phyloP scores from a whole-genome alignment of 2,797 vertebrate genomes.

The Arnoldichthys spilopterus region DNA sequence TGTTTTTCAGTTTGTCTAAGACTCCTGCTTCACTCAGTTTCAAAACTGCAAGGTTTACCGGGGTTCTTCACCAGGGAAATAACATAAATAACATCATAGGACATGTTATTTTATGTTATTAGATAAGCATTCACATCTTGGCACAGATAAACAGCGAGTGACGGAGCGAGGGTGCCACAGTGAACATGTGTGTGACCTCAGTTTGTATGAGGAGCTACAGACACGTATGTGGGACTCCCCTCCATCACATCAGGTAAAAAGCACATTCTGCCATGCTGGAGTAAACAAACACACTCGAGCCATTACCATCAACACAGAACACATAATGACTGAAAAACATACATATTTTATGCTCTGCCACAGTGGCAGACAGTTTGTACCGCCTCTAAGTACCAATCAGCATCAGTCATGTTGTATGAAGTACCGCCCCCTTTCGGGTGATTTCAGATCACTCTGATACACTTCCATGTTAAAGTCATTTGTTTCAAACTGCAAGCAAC shows the following conservation, averaged over 20 bases:
- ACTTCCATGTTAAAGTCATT: no score
- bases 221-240: conserved; percentile 93
- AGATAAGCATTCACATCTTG: conserved; percentile 79
- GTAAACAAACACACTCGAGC: conserved; percentile 77
- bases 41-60: conserved; percentile 99
- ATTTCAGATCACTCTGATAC: no score
- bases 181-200: conserved; percentile 79
- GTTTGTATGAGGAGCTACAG: conserved; percentile 81
- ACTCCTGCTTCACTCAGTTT: conserved; percentile 99
- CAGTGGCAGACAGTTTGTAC: no score
- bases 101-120: conserved; percentile 99
- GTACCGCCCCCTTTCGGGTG: no score
- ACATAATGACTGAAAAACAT: conserved; percentile 55
- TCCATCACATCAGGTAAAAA: conserved; percentile 96
- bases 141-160: conserved; percentile 86
- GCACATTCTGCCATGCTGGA: conserved; percentile 91
- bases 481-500: no score
- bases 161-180: conserved; percentile 94
- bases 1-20: conserved; percentile 99
- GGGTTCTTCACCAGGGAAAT: conserved; percentile 99
- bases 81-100: conserved; percentile 99
- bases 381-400: no score
- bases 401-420: no score
- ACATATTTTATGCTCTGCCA: no score
- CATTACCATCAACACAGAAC: conserved; percentile 90